A percentile compares a stretch with the other conserved stretches of the same genome.
phyloP scores from a whole-genome alignment of 2,113 vertebrate genomes.

The Heliornis fulica region DNA sequence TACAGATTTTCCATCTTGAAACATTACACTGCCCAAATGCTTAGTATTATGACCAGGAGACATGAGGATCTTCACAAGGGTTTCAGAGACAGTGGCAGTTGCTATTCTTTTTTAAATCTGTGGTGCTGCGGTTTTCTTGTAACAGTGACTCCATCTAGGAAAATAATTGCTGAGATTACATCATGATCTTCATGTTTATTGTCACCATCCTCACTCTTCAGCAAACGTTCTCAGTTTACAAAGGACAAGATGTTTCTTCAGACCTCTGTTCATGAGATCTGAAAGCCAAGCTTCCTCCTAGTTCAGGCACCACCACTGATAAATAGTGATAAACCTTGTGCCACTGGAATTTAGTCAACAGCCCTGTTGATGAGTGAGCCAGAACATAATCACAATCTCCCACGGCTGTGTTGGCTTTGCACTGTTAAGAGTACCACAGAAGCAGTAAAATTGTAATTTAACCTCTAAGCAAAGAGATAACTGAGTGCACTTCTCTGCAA shows the following conservation, averaged over 20 bases:
- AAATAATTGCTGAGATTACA: slow-evolving; percentile 47
- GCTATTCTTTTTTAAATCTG: background rate
- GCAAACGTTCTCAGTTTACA: slow-evolving; percentile 28
- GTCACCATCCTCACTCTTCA: slow-evolving; percentile 38
- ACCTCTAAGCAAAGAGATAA: background rate
- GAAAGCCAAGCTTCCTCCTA: slow-evolving; percentile 38
- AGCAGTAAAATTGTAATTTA: background rate
- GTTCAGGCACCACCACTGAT: background rate
- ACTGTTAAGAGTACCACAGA: background rate
- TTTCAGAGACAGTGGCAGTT: background rate
- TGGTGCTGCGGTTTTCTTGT: background rate
- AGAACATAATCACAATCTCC: slow-evolving; percentile 2
- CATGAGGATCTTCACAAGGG: background rate
- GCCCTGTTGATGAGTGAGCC: background rate
- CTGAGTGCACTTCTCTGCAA: background rate
- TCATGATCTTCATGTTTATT: slow-evolving; percentile 31
- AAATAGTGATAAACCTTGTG: slow-evolving; percentile 4
- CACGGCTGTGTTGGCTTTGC: background rate
- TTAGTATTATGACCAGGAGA: background rate
- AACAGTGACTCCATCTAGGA: slow-evolving; percentile 40
- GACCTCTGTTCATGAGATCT: background rate
- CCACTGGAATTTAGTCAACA: slow-evolving; percentile 2
- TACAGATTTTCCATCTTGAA: background rate
- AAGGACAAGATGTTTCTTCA: slow-evolving; percentile 28
- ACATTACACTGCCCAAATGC: background rate